These are phyloP conservation scores for Philopedon plagiatum DNA, from an alignment of 2,888 invertebrate genomes.

Conservation along the genomic window DNA sequence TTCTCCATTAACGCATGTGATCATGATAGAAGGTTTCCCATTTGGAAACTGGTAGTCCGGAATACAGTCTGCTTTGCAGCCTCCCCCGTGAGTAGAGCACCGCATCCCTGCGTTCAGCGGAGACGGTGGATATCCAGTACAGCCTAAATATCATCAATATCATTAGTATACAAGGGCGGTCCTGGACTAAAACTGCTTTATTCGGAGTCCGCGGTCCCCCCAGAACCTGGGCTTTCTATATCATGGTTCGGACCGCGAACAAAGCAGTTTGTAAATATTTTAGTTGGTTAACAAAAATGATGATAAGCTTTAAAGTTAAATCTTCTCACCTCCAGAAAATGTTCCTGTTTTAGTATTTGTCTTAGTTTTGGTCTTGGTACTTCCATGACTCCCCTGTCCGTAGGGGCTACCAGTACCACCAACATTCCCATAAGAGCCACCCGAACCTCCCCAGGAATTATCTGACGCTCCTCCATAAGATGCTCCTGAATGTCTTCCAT, in stretches of 20 bases:
- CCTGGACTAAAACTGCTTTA: not conserved
- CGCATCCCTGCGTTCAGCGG: conserved; percentile 64
- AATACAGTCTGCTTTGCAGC: conserved; percentile 71
- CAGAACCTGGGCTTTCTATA: not conserved
- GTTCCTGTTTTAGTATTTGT: conserved; percentile 28
- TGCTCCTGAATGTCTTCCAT: not conserved
- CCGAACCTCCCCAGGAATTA: no score
- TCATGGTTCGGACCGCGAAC: no score
- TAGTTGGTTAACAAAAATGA: no score
- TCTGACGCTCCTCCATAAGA: not conserved
- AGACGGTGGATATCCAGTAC: conserved; percentile 59
- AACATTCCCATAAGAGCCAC: not conserved
- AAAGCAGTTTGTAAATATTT: no score
- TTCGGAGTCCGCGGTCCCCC: no score
- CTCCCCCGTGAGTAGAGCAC: conserved; percentile 66
- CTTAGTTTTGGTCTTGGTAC: conserved; percentile 34
- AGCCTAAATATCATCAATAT: conserved; percentile 61
- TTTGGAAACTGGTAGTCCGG: conserved; percentile 72
- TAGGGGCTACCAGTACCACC: not conserved
- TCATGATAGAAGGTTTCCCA: conserved; percentile 68
- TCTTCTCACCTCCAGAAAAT: conserved; percentile 38
- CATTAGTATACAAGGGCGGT: not conserved
- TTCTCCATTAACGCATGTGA: conserved; percentile 69
- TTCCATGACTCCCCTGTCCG: not conserved
- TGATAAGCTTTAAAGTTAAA: no score